Conservation (phyloP, 2,888 invertebrate species). For the Pristionchus fissidentatus region DNA sequence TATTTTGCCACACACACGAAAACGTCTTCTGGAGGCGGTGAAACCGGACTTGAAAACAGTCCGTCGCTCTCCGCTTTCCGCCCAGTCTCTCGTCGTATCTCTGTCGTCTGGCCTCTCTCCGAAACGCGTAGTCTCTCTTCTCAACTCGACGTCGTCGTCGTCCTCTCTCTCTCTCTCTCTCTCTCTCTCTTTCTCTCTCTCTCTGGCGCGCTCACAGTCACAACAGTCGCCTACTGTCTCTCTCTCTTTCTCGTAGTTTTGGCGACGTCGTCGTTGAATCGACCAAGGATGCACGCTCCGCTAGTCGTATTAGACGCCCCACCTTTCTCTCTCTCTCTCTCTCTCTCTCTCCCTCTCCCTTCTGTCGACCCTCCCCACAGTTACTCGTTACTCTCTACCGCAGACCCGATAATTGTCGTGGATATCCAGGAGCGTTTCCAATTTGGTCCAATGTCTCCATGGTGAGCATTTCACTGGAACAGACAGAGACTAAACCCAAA, state of each 20-base stretch:
- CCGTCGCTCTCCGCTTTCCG: background rate
- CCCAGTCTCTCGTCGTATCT: background rate
- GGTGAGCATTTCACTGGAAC: background rate
- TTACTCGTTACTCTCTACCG: background rate
- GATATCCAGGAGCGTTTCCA: background rate
- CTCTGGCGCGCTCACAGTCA: slow-evolving; percentile 21
- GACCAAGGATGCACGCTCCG: too few relatives aligned
- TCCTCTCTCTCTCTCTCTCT: background rate
- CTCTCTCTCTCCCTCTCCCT: background rate
- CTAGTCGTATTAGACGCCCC: background rate
- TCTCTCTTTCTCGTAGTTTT: slow-evolving; percentile 2
- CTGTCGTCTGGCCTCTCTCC: background rate
- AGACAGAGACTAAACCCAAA: too few relatives aligned
- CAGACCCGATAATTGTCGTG: too few relatives aligned
- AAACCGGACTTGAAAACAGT: slow-evolving; percentile 24
- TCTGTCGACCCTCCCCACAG: background rate
- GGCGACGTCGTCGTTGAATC: slow-evolving; percentile 9
- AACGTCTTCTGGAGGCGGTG: slow-evolving; percentile 15
- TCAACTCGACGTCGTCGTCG: background rate
- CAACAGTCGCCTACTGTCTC: slow-evolving; percentile 23
- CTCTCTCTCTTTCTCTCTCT: background rate
- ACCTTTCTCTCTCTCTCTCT: background rate
- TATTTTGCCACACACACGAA: background rate
- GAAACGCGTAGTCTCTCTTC: background rate
- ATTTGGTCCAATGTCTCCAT: background rate